phyloP scores from a whole-genome alignment of 2,113 vertebrate species.

The Rhea pennata region DNA sequence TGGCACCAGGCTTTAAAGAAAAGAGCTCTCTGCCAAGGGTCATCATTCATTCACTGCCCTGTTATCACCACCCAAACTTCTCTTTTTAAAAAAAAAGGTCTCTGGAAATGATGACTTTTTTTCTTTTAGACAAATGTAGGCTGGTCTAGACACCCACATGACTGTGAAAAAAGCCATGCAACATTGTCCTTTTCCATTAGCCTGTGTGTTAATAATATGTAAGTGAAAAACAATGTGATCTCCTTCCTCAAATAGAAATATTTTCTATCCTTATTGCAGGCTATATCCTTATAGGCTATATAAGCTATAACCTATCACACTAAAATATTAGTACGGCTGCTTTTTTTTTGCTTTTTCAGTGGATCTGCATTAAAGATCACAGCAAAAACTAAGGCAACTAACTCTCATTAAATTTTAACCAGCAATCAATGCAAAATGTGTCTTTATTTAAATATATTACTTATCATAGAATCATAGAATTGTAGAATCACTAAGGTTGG shows the following conservation, averaged over 20 bases:
- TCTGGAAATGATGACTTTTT: constrained; percentile 13
- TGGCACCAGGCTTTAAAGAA: neutral
- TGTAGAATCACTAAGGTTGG: too few relatives aligned
- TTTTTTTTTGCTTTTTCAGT: neutral
- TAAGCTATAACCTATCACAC: neutral
- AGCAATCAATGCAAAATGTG: neutral
- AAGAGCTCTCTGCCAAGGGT: neutral
- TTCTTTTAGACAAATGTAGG: neutral
- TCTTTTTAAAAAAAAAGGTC: neutral
- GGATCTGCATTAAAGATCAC: neutral
- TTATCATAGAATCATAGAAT: neutral
- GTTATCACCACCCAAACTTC: neutral
- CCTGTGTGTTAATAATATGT: neutral
- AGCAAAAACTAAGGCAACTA: neutral
- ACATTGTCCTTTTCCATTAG: neutral
- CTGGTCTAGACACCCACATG: neutral
- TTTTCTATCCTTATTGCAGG: neutral
- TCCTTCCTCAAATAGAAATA: neutral
- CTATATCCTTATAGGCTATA: neutral
- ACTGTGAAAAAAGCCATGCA: neutral
- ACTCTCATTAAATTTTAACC: neutral
- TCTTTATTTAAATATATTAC: neutral
- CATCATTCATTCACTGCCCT: neutral
- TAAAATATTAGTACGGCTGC: neutral
- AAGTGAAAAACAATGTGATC: neutral